phyloP scores from a whole-genome alignment of 2,113 vertebrate genomes.

The Sylvilagus bachmani region DNA sequence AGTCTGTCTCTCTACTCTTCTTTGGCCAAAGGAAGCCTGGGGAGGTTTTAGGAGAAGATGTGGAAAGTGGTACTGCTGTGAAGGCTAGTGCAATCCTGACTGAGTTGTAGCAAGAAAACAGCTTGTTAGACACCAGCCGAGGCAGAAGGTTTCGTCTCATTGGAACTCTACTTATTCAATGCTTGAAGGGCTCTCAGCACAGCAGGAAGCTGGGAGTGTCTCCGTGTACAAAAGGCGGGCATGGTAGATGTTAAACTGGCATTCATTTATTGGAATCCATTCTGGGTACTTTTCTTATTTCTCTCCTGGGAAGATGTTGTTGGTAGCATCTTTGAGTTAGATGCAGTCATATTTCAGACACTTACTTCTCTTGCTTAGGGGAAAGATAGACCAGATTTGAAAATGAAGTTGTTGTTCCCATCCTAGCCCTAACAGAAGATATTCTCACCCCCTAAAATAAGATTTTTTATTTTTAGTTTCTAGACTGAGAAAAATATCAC shows the following conservation, averaged over 20 bases:
- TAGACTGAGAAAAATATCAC: slow-evolving; percentile 75
- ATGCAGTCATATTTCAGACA: slow-evolving; percentile 78
- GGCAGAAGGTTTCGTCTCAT: slow-evolving; percentile 88
- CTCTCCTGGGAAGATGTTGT: slow-evolving; percentile 79
- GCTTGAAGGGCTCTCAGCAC: slow-evolving; percentile 85
- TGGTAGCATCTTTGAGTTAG: slow-evolving; percentile 81
- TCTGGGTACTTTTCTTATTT: slow-evolving; percentile 84
- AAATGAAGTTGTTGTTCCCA: slow-evolving; percentile 71
- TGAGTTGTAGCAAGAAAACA: slow-evolving; percentile 86
- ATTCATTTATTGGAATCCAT: slow-evolving; percentile 87
- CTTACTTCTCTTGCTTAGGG: slow-evolving; percentile 59
- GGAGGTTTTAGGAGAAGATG: slow-evolving; percentile 75
- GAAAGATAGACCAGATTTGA: slow-evolving; percentile 67
- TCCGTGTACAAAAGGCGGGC: slow-evolving; percentile 83
- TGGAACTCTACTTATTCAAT: slow-evolving; percentile 86
- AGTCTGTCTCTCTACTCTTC: slow-evolving; percentile 8
- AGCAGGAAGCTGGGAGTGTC: slow-evolving; percentile 82
- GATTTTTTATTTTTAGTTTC: slow-evolving; percentile 71
- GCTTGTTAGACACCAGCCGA: slow-evolving; percentile 89
- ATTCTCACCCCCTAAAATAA: background rate
- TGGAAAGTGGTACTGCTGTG: slow-evolving; percentile 80
- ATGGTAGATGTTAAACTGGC: slow-evolving; percentile 86
- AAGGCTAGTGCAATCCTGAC: slow-evolving; percentile 85
- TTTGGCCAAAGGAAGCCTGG: background rate
- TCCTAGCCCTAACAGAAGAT: slow-evolving; percentile 68